phyloP scores from a whole-genome alignment of 2,113 vertebrate species.

The Pao palembangensis region DNA sequence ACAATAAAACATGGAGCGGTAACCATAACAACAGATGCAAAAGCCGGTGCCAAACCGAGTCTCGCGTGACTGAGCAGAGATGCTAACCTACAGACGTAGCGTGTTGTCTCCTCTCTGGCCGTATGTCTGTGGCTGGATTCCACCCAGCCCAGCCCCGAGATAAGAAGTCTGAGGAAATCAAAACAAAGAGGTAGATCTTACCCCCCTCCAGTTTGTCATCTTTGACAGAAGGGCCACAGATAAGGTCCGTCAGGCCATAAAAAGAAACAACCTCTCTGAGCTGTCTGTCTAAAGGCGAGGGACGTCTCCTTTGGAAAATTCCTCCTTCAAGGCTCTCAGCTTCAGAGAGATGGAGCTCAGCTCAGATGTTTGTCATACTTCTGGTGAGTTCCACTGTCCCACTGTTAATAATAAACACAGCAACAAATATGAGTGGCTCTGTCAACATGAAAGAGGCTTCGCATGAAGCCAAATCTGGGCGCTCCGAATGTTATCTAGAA shows the following conservation, averaged over 20 bases:
- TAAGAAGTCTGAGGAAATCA: slow-evolving; percentile 67
- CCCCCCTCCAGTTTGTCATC: slow-evolving; percentile 65
- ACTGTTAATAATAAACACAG: slow-evolving; percentile 43
- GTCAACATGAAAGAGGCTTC: slow-evolving; percentile 51
- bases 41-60: slow-evolving; percentile 45
- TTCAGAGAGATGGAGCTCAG: background rate
- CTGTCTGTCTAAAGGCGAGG: slow-evolving; percentile 33
- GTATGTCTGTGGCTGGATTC: slow-evolving; percentile 55
- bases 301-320: slow-evolving; percentile 11
- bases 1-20: background rate
- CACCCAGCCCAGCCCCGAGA: slow-evolving; percentile 55
- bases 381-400: slow-evolving; percentile 11
- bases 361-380: slow-evolving; percentile 13
- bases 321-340: background rate
- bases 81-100: slow-evolving; percentile 65
- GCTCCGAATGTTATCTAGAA: slow-evolving; percentile 64
- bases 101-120: slow-evolving; percentile 59
- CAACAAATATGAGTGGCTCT: slow-evolving; percentile 36
- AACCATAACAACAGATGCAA: slow-evolving; percentile 22
- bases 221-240: slow-evolving; percentile 58
- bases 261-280: slow-evolving; percentile 41
- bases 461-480: slow-evolving; percentile 63
- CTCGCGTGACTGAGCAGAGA: slow-evolving; percentile 48
- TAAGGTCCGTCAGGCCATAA: slow-evolving; percentile 66
- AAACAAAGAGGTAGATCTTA: slow-evolving; percentile 71